Conservation (phyloP, 2,113 vertebrate genomes). For the Eonycteris spelaea region DNA sequence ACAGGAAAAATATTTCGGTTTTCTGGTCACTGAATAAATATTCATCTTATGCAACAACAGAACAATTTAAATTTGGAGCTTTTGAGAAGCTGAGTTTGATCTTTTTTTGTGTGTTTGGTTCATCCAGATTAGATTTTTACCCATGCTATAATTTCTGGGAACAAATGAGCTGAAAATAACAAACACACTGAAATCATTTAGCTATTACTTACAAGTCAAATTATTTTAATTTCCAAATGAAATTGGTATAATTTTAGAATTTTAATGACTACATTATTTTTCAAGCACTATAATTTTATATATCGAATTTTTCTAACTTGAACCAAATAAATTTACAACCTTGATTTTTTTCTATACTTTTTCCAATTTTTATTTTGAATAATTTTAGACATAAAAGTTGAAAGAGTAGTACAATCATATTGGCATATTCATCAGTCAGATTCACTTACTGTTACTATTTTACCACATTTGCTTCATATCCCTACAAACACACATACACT, state of each 20-base stretch:
- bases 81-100: neutral
- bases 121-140: neutral
- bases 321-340: neutral
- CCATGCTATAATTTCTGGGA: neutral
- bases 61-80: neutral
- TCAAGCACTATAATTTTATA: neutral
- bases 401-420: neutral
- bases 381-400: conserved; percentile 13
- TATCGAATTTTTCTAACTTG: conserved; percentile 12
- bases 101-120: neutral
- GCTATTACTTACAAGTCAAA: neutral
- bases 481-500: neutral
- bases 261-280: conserved; percentile 15
- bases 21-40: conserved; percentile 15
- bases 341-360: neutral
- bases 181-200: neutral
- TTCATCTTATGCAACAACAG: neutral
- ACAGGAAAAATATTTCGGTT: neutral
- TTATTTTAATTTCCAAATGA: conserved; percentile 18
- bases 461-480: neutral
- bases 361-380: conserved; percentile 34
- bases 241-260: conserved; percentile 1
- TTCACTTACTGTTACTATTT: neutral
- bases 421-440: neutral
- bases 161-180: conserved; percentile 1